Conservation (phyloP, 2,113 vertebrate genomes). For the Xiphias gladius region DNA sequence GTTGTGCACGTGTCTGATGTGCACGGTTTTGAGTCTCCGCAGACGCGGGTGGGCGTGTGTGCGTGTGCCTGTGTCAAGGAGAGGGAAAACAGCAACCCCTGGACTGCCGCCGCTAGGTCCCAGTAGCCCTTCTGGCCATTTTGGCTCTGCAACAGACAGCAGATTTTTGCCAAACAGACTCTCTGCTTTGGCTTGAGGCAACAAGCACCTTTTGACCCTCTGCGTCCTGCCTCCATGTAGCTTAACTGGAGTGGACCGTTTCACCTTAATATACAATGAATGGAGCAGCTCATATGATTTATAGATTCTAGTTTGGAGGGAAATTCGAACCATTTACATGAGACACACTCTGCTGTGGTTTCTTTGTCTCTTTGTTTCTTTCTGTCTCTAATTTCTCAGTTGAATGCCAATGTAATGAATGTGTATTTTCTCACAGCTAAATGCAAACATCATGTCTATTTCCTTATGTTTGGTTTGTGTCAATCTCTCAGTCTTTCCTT, state of each 20-base stretch:
- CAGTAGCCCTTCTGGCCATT: constrained; percentile 38
- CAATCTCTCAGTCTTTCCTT: constrained; percentile 42
- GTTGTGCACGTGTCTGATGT: constrained; percentile 27
- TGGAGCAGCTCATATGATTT: constrained; percentile 13
- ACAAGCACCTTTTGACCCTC: constrained; percentile 39
- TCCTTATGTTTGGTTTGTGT: constrained; percentile 65
- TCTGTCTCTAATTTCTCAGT: constrained; percentile 51
- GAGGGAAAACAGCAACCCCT: constrained; percentile 44
- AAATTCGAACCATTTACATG: constrained; percentile 15
- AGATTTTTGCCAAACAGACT: constrained; percentile 46
- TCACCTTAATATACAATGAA: constrained; percentile 43
- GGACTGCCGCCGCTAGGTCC: constrained; percentile 22
- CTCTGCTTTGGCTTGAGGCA: constrained; percentile 21
- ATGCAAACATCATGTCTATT: constrained; percentile 45
- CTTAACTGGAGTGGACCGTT: constrained; percentile 9
- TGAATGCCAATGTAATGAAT: constrained; percentile 40
- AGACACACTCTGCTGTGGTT: constrained; percentile 5
- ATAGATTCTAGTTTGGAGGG: not conserved
- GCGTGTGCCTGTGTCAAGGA: constrained; percentile 33
- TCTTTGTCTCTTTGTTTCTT: constrained; percentile 21
- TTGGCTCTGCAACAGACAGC: constrained; percentile 39
- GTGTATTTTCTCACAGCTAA: constrained; percentile 54
- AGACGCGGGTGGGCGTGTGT: constrained; percentile 32
- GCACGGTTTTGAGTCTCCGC: constrained; percentile 23
- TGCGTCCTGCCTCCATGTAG: constrained; percentile 12